Evolutionary conservation across 2,888 invertebrate genomes (phyloP), one percentile per base, ranked within the genome.

Genomic region (Drosophila phalerata): DNA sequence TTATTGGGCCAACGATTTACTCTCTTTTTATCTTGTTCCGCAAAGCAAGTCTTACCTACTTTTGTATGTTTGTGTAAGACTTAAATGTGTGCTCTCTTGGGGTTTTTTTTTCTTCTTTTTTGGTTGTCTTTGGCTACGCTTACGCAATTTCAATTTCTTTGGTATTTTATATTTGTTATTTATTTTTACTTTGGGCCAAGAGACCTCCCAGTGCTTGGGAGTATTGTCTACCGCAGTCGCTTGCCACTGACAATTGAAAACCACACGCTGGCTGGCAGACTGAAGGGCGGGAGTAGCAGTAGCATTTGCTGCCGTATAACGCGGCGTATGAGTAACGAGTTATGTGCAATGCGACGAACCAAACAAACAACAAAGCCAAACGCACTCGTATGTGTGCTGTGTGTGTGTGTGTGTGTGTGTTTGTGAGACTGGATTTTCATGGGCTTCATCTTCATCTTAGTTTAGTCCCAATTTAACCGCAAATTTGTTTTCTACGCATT

Each of bases 281-380:
- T 8, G 2, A 17, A 19, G 9, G 28, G 28, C 5, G 56, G 11
- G 9, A 17, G 63, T 65, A 49, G 55, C 56, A 49, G 69, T 61
- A 67, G 56, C 63, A 30, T 48, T 40, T 55, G 69, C 49, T 55
- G 52, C 47, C 45, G 69, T 61, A 64, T 69, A 73, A 67, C 70
- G 58, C 57, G 74, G 62, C 83, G 84, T 88, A 88, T 88, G 88
- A 81, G 88, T 74, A 88, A 81, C 86, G 78, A 81, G 81, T 84
- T 88, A 86, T 86, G 78, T 88, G 84, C 88, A 83, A 48, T 80
- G 78, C 78, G 80, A 64, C 73, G 47, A 64, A 58, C 57, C 56
- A 65, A 69, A 64, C 74, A 81, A 57, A 58, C 37, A 58, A 47
- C 17, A 58, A 45, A 52, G 42, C 45, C 32, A 43, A 49, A 62